Base-by-base conservation (phyloP, 2,888 invertebrate genomes). In the Tiliacea aurago region DNA sequence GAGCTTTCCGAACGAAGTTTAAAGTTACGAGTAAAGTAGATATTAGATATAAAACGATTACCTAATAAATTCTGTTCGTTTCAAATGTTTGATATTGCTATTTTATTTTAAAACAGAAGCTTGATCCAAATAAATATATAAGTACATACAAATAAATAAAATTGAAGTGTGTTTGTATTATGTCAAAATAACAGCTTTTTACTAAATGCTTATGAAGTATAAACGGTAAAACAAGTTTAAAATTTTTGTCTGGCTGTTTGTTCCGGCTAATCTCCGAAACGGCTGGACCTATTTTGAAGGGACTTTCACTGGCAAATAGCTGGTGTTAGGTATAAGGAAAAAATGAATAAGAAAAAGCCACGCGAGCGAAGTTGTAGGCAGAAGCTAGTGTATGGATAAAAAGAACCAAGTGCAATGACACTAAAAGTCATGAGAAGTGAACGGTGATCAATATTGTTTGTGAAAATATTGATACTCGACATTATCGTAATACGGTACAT, bases 391-490 rank as follows among this genome's bases (percentile, higher is more conserved):
- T 4, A 11, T 55, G 15, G 15, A 10, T 18, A 15, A 45, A 37
- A 37, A 61, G 15, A 43, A 61, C 64, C 0, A 55, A 73, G 73
- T 66, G 53, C 80, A 79, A 49, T 73, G 73, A 59, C 73, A 58
- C n/a, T 53, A 43, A 2, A 33, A 33, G 58, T 28, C 13, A 41
- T 61, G 51, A 72, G 23, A 66, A 70, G 6, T 47, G n/a, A 51
- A 75, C 43, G 37, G 61, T 15, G 15, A 11, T 9, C 13, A 37
- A 33, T 18, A 53, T 47, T 23, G 64, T 59, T 71, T 43, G n/a
- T 51, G 2, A 20, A 47, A 56, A 37, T 72, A 55, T 59, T 53
- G 10, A n/a, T n/a, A 51, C 7, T 51, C 1, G 9, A 53, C 28
- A 71, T 70, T 64, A 43, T 20, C n/a, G 23, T 43, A 78, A 28